Evolutionary conservation across 2,888 invertebrate genomes (phyloP).

Genomic region (Lasioglossum villosulum): DNA sequence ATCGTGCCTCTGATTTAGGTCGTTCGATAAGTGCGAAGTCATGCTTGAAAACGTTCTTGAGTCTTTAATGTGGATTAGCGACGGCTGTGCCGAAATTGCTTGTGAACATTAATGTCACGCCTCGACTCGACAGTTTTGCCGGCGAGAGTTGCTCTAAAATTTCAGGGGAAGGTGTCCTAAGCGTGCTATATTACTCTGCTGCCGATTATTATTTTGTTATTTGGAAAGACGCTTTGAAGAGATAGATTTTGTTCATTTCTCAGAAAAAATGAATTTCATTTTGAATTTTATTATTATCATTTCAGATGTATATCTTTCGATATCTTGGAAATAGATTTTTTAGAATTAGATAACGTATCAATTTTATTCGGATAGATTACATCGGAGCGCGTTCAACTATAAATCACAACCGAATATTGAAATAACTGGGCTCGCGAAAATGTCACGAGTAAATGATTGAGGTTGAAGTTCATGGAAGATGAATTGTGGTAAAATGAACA

Average conservation of each 20-base stretch:
- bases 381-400: neutral
- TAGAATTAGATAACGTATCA: neutral
- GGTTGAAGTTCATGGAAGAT: conserved; percentile 3
- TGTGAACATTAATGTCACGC: neutral
- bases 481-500: conserved; percentile 2
- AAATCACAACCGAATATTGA: conserved; percentile 2
- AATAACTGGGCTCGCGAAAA: neutral
- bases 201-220: neutral
- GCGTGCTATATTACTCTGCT: neutral
- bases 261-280: neutral
- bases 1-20: conserved; percentile 1
- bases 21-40: conserved; percentile 6
- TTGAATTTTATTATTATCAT: neutral
- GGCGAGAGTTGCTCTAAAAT: neutral
- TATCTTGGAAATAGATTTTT: neutral
- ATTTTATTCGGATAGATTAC: neutral
- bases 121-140: neutral
- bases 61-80: neutral
- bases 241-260: too few species aligned
- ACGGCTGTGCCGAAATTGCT: neutral
- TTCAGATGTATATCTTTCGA: neutral
- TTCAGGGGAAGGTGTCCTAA: neutral
- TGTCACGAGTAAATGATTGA: neutral
- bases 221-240: too few species aligned
- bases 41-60: neutral